Percentiles rank a stretch among this genome's conserved stretches.
Conservation (phyloP, 2,797 vertebrate species). For the Dicrostonyx torquatus region DNA sequence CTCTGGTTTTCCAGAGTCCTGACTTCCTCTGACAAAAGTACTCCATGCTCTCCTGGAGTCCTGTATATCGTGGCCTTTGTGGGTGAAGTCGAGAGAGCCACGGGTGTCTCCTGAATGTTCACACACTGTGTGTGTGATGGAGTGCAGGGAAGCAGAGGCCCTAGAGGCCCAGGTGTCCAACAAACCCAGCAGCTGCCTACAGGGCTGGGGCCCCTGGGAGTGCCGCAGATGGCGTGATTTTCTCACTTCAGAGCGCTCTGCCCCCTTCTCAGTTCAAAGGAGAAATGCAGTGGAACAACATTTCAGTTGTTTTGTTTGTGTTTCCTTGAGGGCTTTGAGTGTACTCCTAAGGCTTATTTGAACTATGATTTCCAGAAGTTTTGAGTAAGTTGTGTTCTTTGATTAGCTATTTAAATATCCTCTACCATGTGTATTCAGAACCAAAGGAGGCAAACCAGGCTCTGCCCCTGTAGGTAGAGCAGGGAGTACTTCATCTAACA, state of each 20-base stretch:
- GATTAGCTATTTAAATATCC: constrained; percentile 8
- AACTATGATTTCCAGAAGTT: constrained; percentile 28
- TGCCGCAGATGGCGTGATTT: constrained; percentile 33
- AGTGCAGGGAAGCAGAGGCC: neutral
- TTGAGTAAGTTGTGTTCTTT: neutral
- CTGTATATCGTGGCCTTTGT: neutral
- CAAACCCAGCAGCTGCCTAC: constrained; percentile 32
- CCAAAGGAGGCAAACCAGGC: neutral
- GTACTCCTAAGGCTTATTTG: constrained; percentile 1
- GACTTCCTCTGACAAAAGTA: neutral
- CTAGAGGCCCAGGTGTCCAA: constrained; percentile 54
- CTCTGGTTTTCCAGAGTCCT: neutral
- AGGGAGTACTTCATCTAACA: neutral
- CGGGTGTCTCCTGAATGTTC: neutral
- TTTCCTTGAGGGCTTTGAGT: constrained; percentile 27
- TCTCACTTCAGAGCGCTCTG: constrained; percentile 66
- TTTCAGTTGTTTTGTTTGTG: constrained; percentile 53
- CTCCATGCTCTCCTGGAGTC: neutral
- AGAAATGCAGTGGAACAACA: constrained; percentile 3
- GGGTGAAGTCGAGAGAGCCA: neutral
- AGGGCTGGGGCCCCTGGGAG: neutral
- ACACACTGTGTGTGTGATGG: neutral
- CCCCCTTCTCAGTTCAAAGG: constrained; percentile 67
- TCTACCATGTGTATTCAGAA: neutral
- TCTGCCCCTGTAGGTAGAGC: neutral